Base-by-base conservation (phyloP, 23 tunicate species). In the Styela clava region DNA sequence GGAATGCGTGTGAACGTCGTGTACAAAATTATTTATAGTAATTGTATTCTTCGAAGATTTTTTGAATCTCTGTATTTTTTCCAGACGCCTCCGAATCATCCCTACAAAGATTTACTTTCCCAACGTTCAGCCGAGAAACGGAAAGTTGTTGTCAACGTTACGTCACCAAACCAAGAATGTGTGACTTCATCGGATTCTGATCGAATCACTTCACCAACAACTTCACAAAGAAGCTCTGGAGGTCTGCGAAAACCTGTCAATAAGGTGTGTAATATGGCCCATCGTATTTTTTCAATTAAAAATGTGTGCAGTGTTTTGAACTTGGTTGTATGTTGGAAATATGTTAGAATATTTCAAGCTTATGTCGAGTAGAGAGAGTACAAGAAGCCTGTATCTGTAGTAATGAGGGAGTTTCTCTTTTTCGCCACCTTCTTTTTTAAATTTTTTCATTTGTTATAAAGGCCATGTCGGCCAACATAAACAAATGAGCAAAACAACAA, bases 151-250 rank as follows among this genome's bases (percentile, higher is more conserved):
- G 71, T 67, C 31, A 67, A 67, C 21, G 12, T 76, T 1, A 52
- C 29, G 31, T 76, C 81, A 52, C 27, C 81, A 0, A 44, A 26
- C 21, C 77, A 22, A 21, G 81, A 76, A 25, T 44, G 31, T 29
- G 12, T 76, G 81, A 52, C 81, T 24, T 76, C 81, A 76, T 76
- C 65, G 12, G 81, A 76, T 9, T 76, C 81, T 24, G 81, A 76
- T 1, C 52, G 81, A 44, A 51, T 51, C 20, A 52, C 65, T 68
- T 76, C 81, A 76, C 81, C 81, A 27, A 37, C 65, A 20, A 30
- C 81, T 28, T 44, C 81, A 7, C 81, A 76, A 12, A 51, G 81
- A 27, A 52, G 65, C 18, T 52, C 81, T 24, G 56, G 56, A 12
- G 56, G 56, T 44, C 12, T 44, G 56, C 9, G 56, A 12, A 44